phyloP scores from a whole-genome alignment of 2,888 invertebrate genomes.

The Harpalus rufipes region DNA sequence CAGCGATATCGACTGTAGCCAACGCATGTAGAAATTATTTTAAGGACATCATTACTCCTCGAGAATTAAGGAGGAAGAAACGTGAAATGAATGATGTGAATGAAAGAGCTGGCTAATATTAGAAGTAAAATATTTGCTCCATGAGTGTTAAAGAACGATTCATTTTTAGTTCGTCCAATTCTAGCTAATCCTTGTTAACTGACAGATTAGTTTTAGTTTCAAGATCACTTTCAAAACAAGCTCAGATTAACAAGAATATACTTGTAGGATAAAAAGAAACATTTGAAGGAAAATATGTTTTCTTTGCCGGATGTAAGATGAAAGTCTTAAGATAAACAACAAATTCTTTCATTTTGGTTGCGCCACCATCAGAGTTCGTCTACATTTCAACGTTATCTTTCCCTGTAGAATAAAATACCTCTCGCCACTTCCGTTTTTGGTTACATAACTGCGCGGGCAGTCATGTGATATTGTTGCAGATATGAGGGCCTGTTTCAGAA shows the following conservation, averaged over 20 bases:
- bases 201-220: conserved; percentile 37
- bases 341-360: too few species aligned
- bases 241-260: neutral
- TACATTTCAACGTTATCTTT: too few species aligned
- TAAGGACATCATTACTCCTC: neutral
- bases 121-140: conserved; percentile 33
- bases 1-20: neutral
- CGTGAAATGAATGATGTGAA: neutral
- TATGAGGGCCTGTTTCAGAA: too few species aligned
- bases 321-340: too few species aligned
- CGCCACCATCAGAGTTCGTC: too few species aligned
- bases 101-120: conserved; percentile 37
- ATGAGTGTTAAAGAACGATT: conserved; percentile 16
- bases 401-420: too few species aligned
- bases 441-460: too few species aligned
- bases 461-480: too few species aligned
- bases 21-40: neutral
- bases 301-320: neutral
- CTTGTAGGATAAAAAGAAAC: neutral
- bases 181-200: conserved; percentile 20
- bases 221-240: conserved; percentile 2
- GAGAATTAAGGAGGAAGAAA: conserved; percentile 22
- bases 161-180: conserved; percentile 27
- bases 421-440: too few species aligned
- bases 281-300: neutral